Percentiles rank a stretch among this genome's conserved stretches.
phyloP scores from a whole-genome alignment of 2,113 vertebrate species.

The Sturnira hondurensis region DNA sequence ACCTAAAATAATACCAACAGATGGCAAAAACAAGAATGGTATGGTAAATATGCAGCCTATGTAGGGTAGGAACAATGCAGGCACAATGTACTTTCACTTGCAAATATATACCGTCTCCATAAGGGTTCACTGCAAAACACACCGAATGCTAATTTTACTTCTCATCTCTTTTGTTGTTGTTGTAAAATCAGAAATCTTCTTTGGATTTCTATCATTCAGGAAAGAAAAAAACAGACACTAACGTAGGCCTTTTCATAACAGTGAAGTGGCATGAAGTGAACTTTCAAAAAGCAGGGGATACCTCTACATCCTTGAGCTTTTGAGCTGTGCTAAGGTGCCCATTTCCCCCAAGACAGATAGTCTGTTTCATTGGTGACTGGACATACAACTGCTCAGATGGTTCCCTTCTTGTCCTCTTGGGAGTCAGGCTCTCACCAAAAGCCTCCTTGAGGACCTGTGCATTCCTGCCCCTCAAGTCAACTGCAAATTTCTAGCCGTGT shows the following conservation, averaged over 20 bases:
- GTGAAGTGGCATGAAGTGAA: background rate
- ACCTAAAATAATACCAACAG: background rate
- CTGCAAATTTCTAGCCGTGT: background rate
- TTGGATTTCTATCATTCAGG: background rate
- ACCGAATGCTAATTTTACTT: background rate
- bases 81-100: background rate
- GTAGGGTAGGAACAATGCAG: background rate
- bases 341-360: background rate
- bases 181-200: background rate
- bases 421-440: background rate
- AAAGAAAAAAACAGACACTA: background rate
- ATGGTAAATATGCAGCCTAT: background rate
- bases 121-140: background rate
- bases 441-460: no score
- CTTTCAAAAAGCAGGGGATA: background rate
- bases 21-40: background rate
- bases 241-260: background rate
- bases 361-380: background rate
- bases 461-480: background rate
- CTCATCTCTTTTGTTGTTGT: background rate
- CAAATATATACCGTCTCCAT: background rate
- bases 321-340: background rate
- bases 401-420: background rate
- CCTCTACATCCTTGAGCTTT: background rate
- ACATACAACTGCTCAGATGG: background rate